Evolutionary conservation across 2,113 vertebrate genomes (phyloP).

Genomic region (Porphyrio hochstetteri): DNA sequence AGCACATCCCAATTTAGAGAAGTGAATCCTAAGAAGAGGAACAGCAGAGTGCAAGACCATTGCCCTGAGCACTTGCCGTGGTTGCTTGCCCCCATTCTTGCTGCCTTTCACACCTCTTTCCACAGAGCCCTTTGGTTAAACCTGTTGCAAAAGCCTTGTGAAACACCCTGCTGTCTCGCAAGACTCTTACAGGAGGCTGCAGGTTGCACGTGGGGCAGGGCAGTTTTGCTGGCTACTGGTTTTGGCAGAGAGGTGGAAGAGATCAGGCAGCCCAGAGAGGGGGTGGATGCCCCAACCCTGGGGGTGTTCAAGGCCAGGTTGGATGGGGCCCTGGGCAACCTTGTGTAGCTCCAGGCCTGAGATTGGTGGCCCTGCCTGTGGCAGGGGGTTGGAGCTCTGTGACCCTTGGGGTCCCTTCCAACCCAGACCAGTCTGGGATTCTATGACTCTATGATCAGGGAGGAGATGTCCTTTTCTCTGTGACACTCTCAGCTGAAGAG

Average conservation of each 20-base stretch:
- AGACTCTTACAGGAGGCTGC: neutral
- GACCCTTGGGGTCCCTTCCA: no score
- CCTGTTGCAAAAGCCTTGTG: constrained; percentile 11
- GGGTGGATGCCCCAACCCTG: no score
- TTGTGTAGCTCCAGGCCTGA: no score
- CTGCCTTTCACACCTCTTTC: neutral
- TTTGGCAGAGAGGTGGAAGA: neutral
- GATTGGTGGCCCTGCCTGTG: no score
- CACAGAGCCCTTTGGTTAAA: neutral
- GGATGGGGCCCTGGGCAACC: no score
- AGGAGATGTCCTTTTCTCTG: neutral
- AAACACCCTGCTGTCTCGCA: neutral
- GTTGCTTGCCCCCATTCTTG: neutral
- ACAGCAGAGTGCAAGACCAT: neutral
- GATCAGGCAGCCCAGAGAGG: no score
- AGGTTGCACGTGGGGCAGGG: neutral
- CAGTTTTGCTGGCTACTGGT: neutral
- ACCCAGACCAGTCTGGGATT: no score
- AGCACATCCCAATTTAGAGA: neutral
- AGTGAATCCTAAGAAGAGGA: neutral
- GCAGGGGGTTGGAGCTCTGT: no score
- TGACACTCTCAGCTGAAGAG: neutral
- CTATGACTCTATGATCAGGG: no score
- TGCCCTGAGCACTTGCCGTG: neutral
- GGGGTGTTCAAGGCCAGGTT: no score